A percentile compares a stretch with the other conserved stretches of the same genome.
These are phyloP conservation scores for Atta cephalotes DNA, from an alignment of 1,140 invertebrate species.

Conservation along the genomic window DNA sequence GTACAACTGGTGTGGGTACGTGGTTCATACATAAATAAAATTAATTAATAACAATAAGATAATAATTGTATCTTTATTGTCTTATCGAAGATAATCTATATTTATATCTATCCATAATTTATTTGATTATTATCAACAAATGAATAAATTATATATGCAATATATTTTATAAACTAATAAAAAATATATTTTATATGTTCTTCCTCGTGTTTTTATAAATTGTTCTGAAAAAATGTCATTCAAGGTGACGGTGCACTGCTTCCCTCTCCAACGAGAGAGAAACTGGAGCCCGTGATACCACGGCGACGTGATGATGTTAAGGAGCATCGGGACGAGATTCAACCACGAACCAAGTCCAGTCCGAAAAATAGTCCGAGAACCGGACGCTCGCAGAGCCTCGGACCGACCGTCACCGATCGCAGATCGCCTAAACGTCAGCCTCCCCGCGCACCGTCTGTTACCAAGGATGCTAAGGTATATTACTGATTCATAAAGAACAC, in stretches of 20 bases:
- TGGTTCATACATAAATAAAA: slow-evolving; percentile 39
- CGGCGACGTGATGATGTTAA: slow-evolving; percentile 88
- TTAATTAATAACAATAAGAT: slow-evolving; percentile 7
- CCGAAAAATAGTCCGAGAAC: slow-evolving; percentile 88
- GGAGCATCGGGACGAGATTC: slow-evolving; percentile 81
- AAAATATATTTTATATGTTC: neutral
- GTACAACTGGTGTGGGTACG: slow-evolving; percentile 90
- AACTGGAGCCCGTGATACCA: slow-evolving; percentile 90
- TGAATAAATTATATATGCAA: neutral
- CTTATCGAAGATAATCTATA: neutral
- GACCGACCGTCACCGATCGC: slow-evolving; percentile 88
- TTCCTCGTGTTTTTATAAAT: neutral
- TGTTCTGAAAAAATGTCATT: slow-evolving; percentile 3
- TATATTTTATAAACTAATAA: neutral
- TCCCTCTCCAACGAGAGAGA: slow-evolving; percentile 90
- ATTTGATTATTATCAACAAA: neutral
- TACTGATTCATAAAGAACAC: neutral
- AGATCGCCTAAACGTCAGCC: slow-evolving; percentile 92
- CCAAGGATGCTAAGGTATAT: slow-evolving; percentile 86
- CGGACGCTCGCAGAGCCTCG: slow-evolving; percentile 91
- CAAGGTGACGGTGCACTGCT: slow-evolving; percentile 87
- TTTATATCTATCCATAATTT: neutral
- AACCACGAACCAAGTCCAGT: slow-evolving; percentile 87
- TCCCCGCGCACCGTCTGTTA: slow-evolving; percentile 86
- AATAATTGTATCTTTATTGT: neutral